Evolutionary conservation across 2,888 invertebrate genomes (phyloP).

Genomic region (Endomychus coccineus): DNA sequence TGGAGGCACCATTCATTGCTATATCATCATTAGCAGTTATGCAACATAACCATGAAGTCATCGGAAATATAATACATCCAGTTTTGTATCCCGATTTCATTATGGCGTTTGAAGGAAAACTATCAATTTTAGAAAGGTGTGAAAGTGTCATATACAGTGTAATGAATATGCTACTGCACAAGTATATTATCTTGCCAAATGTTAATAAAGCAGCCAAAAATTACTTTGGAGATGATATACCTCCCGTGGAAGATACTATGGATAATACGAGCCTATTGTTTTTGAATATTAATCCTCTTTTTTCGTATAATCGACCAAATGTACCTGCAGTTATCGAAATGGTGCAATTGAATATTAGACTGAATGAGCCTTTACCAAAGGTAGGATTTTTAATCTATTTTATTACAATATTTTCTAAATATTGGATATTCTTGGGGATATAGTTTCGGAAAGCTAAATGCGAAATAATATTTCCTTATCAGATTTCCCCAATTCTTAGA

Average conservation of each 20-base stretch:
- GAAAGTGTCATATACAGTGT: slow-evolving; percentile 29
- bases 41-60: slow-evolving; percentile 9
- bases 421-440: no score
- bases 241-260: slow-evolving; percentile 18
- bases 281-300: slow-evolving; percentile 39
- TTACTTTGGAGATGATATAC: slow-evolving; percentile 18
- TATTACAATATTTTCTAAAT: no score
- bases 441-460: no score
- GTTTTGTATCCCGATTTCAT: slow-evolving; percentile 11
- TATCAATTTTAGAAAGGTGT: slow-evolving; percentile 23
- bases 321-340: slow-evolving; percentile 41
- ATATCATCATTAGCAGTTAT: slow-evolving; percentile 17
- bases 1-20: slow-evolving; percentile 22
- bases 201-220: slow-evolving; percentile 17
- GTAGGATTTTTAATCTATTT: no score
- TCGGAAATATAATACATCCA: slow-evolving; percentile 18
- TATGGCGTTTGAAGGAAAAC: background rate
- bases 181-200: background rate
- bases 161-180: background rate
- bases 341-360: slow-evolving; percentile 37
- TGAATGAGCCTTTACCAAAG: slow-evolving; percentile 38
- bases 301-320: slow-evolving; percentile 36
- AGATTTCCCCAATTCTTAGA: no score
- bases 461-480: no score
- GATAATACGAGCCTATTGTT: slow-evolving; percentile 38